Evolutionary conservation across 1,140 invertebrate species (phyloP), one percentile per base, ranked within the genome.

Genomic region (Panagrolaimus sp.): DNA sequence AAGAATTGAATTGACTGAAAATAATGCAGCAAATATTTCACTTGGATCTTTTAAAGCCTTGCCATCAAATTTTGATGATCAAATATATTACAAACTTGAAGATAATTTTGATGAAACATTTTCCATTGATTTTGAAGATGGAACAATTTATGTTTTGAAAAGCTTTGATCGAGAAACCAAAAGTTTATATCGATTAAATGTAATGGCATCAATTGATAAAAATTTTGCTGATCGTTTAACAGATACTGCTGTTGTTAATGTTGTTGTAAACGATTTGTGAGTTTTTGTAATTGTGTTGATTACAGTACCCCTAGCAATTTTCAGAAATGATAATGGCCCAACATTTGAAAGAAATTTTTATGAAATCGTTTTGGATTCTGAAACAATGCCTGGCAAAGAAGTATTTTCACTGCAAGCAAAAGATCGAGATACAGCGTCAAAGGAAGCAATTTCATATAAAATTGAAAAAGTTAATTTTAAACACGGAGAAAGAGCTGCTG

Each of bases 61-160:
- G 7, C 31, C 51, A 23, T n/a, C 51, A 9, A 20, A 13, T 57
- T 20, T 25, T n/a, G 51, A 16, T 0, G 8, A 25, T 20, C 51
- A 20, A 8, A 27, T 57, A 11, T 57, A 57, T 27, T 57, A 57
- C n/a, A 57, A 20, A 20, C 51, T 57, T n/a, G 51, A 57, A 57
- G 51, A 57, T 27, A 20, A 9, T 57, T 38, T 38, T 38, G 7
- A 38, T 38, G 14, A 57, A 16, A 27, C 20, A 20, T 25, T 25
- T 27, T 57, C 27, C 11, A 27, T 27, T 16, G 51, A 25, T 7
- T 25, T 5, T 23, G 51, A 57, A 25, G 51, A 57, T 11, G 51
- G 51, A 9, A 27, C 20, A 4, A 16, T 57, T 13, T 8, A 25
- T 5, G n/a, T 27, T 5, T 11, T 25, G 51, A 57, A 57, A 16